These are phyloP conservation scores for Cecropterus lyciades DNA, from an alignment of 1,140 invertebrate genomes.

Conservation along the genomic window DNA sequence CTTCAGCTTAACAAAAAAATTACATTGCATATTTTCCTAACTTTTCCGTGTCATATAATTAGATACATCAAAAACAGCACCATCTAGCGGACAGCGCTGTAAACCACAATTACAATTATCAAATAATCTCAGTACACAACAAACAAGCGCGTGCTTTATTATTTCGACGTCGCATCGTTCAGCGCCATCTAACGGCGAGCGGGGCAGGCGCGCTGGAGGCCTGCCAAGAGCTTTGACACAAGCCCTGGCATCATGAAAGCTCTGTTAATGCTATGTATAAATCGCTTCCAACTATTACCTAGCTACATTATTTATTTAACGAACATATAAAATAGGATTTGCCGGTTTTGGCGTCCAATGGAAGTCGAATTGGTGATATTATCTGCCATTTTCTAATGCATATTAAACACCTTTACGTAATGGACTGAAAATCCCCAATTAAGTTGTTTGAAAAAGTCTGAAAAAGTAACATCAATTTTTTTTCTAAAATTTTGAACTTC, in stretches of 20 bases:
- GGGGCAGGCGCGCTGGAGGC: slow-evolving; percentile 53
- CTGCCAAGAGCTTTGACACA: slow-evolving; percentile 72
- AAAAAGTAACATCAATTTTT: no score
- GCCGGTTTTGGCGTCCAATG: slow-evolving; percentile 1
- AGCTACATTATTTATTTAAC: slow-evolving; percentile 40
- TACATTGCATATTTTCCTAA: no score
- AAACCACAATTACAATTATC: no score
- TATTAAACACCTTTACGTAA: no score
- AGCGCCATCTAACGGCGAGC: slow-evolving; percentile 61
- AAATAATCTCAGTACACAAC: neutral
- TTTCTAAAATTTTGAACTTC: no score
- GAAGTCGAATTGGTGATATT: slow-evolving; percentile 6
- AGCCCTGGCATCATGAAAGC: slow-evolving; percentile 68
- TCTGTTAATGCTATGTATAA: slow-evolving; percentile 67
- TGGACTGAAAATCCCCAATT: no score
- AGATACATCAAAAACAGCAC: no score
- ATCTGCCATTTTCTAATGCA: neutral
- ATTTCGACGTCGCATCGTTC: slow-evolving; percentile 21
- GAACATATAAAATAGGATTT: slow-evolving; percentile 31
- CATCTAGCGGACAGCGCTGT: no score
- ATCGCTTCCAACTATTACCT: slow-evolving; percentile 52
- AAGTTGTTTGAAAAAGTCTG: no score
- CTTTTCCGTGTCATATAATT: no score
- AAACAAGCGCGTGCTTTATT: slow-evolving; percentile 2
- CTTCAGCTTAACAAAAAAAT: no score